Conservation (phyloP, 2,797 vertebrate species). For the Spondyliosoma cantharus region DNA sequence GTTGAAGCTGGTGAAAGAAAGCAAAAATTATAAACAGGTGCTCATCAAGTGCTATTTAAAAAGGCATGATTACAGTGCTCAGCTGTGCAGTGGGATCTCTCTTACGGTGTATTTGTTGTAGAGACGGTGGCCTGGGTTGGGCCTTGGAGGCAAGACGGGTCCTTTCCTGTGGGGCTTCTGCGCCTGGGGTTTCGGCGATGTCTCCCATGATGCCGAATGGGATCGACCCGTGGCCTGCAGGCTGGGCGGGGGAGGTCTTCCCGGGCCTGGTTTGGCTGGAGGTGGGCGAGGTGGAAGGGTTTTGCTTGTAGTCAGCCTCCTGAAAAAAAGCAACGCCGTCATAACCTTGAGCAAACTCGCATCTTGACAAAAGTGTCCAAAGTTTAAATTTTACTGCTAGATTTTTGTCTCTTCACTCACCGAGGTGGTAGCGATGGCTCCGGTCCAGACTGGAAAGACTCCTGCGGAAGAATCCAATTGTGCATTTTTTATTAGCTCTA, state of each 20-base stretch:
- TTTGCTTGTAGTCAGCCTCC: constrained; percentile 85
- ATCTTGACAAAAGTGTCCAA: not conserved
- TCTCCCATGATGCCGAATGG: constrained; percentile 30
- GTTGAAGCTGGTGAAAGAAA: constrained; percentile 82
- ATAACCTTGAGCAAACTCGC: constrained; percentile 7
- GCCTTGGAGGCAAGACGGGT: constrained; percentile 91
- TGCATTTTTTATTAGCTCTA: constrained; percentile 29
- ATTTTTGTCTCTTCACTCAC: constrained; percentile 76
- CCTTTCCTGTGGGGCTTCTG: constrained; percentile 81
- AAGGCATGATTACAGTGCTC: not conserved
- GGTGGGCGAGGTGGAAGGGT: constrained; percentile 84
- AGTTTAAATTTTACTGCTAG: not conserved
- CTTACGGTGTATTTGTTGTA: constrained; percentile 96
- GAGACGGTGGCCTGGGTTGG: constrained; percentile 93
- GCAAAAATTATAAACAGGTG: constrained; percentile 39
- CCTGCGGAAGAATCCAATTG: constrained; percentile 79
- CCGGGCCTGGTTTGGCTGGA: constrained; percentile 85
- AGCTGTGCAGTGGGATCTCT: not conserved
- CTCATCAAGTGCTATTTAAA: not conserved
- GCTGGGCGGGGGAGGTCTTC: constrained; percentile 90
- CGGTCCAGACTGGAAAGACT: constrained; percentile 65
- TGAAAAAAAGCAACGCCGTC: constrained; percentile 42
- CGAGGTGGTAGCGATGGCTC: constrained; percentile 86
- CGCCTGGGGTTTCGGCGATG: constrained; percentile 49
- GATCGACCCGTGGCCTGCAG: constrained; percentile 77